Evolutionary conservation across 2,888 invertebrate genomes (phyloP), one percentile per base, ranked within the genome.

Genomic region (Deroplatys truncata): DNA sequence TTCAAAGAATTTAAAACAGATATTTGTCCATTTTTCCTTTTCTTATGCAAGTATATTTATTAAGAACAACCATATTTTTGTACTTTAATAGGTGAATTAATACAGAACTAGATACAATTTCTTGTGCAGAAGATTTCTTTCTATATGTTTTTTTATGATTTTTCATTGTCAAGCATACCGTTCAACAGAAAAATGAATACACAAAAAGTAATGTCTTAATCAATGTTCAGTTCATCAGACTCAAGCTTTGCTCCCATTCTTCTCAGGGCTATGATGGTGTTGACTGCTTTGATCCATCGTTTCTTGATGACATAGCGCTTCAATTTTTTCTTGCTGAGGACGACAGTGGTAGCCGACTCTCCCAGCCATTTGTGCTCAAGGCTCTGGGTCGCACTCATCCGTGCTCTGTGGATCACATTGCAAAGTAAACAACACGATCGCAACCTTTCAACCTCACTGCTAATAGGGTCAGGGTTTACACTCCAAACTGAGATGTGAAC

Each of bases 291-390:
- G 92, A 97, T 96, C 98, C 98, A 98, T 85, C 98, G 95, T 93
- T 97, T 96, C 94, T 98, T 97, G 93, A 98, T 98, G 90, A 98
- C 98, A 93, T 98, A 98, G 91, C 97, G 95, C 93, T 97, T 97
- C 91, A 98, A 94, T 93, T 97, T 97, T 49, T 96, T 96, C 93
- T 97, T 98, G 92, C 96, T 96, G 91, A 97, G 95, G 35, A 92
- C 92, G 90, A 90, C 90, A 56, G 89, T 90, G 20, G 90, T 96
- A 86, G 96, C 94, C 1, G 95, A 95, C 91, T 95, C 95, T 91
- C 94, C 94, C 91, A 98, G 94, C 98, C 98, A 98, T 10, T 96
- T 96, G 93, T 98, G 98, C 28, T 95, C 95, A 92, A 98, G 93
- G 28, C 97, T 96, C 90, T 96, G 95, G 43, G 94, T 94, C 0